Conservation (phyloP, 2,888 invertebrate species). For the Melanargia galathea region DNA sequence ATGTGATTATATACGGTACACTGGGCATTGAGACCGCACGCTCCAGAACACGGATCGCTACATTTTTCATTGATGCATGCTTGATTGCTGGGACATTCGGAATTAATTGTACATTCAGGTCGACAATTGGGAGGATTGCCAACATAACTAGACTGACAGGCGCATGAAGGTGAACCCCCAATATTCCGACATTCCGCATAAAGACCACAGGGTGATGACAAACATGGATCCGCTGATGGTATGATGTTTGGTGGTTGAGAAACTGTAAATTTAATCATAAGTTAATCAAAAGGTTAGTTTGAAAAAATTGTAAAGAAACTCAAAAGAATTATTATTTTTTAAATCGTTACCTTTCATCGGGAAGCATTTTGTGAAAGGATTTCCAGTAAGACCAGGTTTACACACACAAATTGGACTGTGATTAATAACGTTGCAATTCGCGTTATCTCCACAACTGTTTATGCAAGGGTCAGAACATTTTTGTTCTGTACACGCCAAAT, state of each 20-base stretch:
- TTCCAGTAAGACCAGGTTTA: conserved; percentile 86
- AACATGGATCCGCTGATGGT: conserved; percentile 80
- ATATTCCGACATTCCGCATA: conserved; percentile 84
- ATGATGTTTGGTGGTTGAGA: conserved; percentile 57
- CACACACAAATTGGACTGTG: conserved; percentile 91
- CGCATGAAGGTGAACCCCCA: conserved; percentile 82
- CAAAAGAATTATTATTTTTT: conserved; percentile 1
- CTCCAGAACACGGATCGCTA: conserved; percentile 85
- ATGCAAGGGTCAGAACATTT: conserved; percentile 87
- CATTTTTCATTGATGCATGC: conserved; percentile 86
- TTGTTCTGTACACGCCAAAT: conserved; percentile 86
- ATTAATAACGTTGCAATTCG: conserved; percentile 84
- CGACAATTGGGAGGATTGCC: conserved; percentile 86
- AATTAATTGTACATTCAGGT: conserved; percentile 86
- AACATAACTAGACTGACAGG: conserved; percentile 81
- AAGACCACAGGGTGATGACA: conserved; percentile 86
- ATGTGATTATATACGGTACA: conserved; percentile 84
- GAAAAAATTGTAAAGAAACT: conserved; percentile 7
- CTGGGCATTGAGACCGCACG: conserved; percentile 83
- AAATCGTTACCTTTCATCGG: conserved; percentile 74
- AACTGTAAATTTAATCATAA: conserved; percentile 52
- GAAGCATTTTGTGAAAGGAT: conserved; percentile 89
- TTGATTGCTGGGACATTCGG: conserved; percentile 85
- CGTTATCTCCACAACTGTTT: conserved; percentile 83
- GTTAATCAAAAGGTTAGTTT: conserved; percentile 1